Conservation (phyloP, 2,888 invertebrate species). For the Aleiodes leptofemur region DNA sequence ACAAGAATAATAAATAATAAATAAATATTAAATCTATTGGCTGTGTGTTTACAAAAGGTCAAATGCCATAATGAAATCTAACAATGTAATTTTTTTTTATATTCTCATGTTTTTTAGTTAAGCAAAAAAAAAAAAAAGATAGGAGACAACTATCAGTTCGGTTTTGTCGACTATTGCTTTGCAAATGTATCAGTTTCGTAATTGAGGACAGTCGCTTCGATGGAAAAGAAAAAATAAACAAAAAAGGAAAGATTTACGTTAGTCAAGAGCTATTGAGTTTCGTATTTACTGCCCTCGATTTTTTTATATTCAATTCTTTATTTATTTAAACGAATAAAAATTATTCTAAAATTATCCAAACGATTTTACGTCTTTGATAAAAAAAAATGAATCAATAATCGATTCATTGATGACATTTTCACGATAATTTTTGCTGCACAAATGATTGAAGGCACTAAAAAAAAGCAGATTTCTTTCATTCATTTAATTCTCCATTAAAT, state of each 20-base stretch:
- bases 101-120: background rate
- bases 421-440: background rate
- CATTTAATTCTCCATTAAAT: background rate
- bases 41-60: constrained; percentile 56
- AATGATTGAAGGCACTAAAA: background rate
- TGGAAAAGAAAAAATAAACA: constrained; percentile 2
- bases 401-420: background rate
- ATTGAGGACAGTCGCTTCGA: constrained; percentile 55
- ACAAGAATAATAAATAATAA: constrained; percentile 43
- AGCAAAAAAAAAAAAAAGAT: background rate
- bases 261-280: constrained; percentile 50
- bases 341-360: background rate
- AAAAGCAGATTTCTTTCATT: constrained; percentile 1
- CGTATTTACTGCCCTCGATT: constrained; percentile 49
- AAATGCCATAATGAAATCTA: constrained; percentile 61
- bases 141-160: constrained; percentile 31
- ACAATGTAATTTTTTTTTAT: constrained; percentile 36
- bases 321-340: background rate
- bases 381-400: constrained; percentile 4
- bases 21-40: constrained; percentile 40
- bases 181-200: constrained; percentile 60
- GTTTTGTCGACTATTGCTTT: constrained; percentile 56
- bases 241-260: constrained; percentile 53
- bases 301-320: constrained; percentile 13
- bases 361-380: background rate